Evolutionary conservation across 2,797 vertebrate species (phyloP).

Genomic region (Fratercula arctica): DNA sequence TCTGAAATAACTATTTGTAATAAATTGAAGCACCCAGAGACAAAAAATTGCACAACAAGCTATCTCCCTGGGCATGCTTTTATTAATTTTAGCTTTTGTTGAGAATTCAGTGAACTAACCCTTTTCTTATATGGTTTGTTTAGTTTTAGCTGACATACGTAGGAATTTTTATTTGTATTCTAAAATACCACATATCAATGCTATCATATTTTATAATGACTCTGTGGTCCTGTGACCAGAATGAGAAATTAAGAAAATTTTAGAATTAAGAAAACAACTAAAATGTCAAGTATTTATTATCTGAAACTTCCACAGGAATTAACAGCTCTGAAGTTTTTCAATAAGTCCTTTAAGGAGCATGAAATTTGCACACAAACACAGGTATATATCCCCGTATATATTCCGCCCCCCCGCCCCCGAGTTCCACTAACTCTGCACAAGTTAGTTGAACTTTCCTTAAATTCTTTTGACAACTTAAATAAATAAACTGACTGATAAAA

Average conservation of each 20-base stretch:
- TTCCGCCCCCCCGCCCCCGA: too few relatives aligned
- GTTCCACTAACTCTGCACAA: background rate
- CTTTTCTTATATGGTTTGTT: background rate
- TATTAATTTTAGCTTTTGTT: background rate
- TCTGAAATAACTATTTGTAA: background rate
- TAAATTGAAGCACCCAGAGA: background rate
- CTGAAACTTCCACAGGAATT: constrained; percentile 8
- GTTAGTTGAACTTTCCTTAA: background rate
- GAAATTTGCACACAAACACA: background rate
- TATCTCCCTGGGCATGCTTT: background rate
- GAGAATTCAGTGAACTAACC: background rate
- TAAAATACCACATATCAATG: background rate
- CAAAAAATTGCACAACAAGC: background rate
- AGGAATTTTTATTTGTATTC: background rate
- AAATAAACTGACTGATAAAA: background rate
- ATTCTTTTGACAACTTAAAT: background rate
- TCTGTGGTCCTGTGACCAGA: background rate
- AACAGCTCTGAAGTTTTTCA: background rate
- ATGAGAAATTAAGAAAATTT: constrained; percentile 7
- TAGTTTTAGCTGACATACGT: background rate
- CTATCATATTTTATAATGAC: background rate
- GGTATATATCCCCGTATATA: too few relatives aligned
- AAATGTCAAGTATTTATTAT: constrained; percentile 2
- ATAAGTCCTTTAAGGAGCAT: background rate
- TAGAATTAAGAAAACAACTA: constrained; percentile 10